Evolutionary conservation across 92 coral and sea anemone genomes (phyloP), one percentile per base, ranked within the genome.

Genomic region (Nematostella vectensis): DNA sequence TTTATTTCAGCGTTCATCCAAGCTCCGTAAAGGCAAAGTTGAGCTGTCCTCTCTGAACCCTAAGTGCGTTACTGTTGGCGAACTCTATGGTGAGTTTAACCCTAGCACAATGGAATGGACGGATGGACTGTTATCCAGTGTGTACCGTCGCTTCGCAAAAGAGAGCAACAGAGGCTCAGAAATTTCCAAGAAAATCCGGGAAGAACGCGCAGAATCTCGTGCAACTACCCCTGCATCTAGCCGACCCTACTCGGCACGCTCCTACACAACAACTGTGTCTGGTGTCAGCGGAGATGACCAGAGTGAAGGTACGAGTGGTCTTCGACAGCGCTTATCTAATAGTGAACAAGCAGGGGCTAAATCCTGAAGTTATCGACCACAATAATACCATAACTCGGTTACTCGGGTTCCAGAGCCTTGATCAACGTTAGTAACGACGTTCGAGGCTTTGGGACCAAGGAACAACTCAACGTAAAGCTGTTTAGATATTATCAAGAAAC

Each of bases 101-200:
- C 68, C 81, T 17, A 91, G 78, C 39, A 91, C 98, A 13, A 80
- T 87, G 72, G 98, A 91, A 58, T 91, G 98, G 98, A 81, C 74
- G 3, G 98, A 91, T 29, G 98, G 98, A 1, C 43, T 89, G 49
- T 57, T 89, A 45, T 89, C 97, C 0, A 63, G 61, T 52, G 23
- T 75, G 20, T 89, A 75, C 78, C 88, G 97, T 51, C 76, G 59
- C 61, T 85, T 59, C 27, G 88, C 97, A 17, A 76, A 77, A 67
- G 83, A 74, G 25, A 80, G 87, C 48, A 62, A 81, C 45, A 28
- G 42, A 21, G 69, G 55, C 3, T 58, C 60, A 1, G 11, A 55
- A 0, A 70, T 69, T 28, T 59, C 61, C 24, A 85, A 76, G 52
- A 65, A 54, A 50, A 36, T 57, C 12, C 63, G 33, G 57, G 51